These are phyloP conservation scores for Micrastur ruficollis DNA, from an alignment of 2,797 vertebrate genomes.

Conservation along the genomic window DNA sequence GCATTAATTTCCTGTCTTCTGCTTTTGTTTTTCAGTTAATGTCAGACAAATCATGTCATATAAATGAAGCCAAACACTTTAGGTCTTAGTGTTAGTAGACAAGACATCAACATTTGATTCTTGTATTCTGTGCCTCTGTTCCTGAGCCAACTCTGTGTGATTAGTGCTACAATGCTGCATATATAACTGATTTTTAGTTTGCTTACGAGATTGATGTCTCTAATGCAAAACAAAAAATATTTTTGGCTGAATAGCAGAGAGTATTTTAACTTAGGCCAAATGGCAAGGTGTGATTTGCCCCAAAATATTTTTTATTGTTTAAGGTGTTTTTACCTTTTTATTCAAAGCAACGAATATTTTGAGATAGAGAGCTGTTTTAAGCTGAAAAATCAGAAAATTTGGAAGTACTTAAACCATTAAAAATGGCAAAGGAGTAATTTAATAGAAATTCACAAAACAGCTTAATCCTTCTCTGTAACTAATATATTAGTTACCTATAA, in stretches of 20 bases:
- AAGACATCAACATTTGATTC: neutral
- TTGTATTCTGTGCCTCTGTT: neutral
- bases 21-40: constrained; percentile 1
- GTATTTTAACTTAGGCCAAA: neutral
- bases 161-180: neutral
- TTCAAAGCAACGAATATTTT: neutral
- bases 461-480: neutral
- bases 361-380: neutral
- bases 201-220: neutral
- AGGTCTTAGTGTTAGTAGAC: neutral
- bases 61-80: neutral
- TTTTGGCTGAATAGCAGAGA: neutral
- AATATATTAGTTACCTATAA: too few species aligned
- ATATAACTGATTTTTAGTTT: neutral
- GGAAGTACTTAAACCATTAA: neutral
- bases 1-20: neutral
- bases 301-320: neutral
- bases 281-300: neutral
- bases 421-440: neutral
- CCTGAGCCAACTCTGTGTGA: neutral
- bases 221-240: neutral
- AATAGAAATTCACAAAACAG: neutral
- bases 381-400: neutral
- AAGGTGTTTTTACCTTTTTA: neutral
- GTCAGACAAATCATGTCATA: neutral